A percentile compares a stretch with the other conserved stretches of the same genome.
Evolutionary conservation across 2,888 invertebrate species (phyloP).

Genomic region (Trichopria drosophilae): DNA sequence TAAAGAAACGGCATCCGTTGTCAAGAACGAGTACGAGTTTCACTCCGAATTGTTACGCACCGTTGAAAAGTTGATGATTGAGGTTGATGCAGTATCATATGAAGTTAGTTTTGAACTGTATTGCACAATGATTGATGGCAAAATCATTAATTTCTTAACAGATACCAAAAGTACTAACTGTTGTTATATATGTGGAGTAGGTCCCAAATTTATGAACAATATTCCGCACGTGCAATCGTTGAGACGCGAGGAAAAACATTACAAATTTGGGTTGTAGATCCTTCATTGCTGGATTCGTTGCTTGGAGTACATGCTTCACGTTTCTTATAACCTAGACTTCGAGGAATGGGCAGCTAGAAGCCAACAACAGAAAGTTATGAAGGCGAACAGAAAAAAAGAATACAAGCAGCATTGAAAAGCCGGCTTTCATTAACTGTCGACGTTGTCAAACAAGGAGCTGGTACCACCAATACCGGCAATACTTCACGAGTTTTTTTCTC

Average conservation of each 20-base stretch:
- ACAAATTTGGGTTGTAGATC: conserved; percentile 14
- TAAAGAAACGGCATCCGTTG: conserved; percentile 12
- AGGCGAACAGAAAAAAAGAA: conserved; percentile 15
- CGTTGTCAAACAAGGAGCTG: conserved; percentile 16
- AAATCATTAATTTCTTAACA: conserved; percentile 14
- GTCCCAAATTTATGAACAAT: conserved; percentile 15
- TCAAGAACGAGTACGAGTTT: conserved; percentile 11
- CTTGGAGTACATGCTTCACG: conserved; percentile 14
- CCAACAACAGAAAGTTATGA: conserved; percentile 1
- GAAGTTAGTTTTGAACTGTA: too few relatives aligned
- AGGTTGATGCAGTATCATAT: not conserved
- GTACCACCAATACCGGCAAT: conserved; percentile 19
- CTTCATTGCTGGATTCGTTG: conserved; percentile 9
- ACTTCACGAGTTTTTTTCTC: conserved; percentile 16
- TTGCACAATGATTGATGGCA: conserved; percentile 24
- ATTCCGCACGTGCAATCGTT: conserved; percentile 4
- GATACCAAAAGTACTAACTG: conserved; percentile 7
- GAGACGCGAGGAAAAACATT: conserved; percentile 6
- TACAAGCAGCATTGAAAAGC: conserved; percentile 9
- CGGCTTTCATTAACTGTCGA: conserved; percentile 14
- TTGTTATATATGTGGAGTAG: conserved; percentile 21
- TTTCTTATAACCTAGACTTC: conserved; percentile 5
- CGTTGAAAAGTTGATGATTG: too few relatives aligned
- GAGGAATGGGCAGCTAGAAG: conserved; percentile 3
- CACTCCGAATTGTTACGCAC: too few relatives aligned